Conservation (phyloP, 2,797 vertebrate genomes). For the Rhynchotus rufescens region DNA sequence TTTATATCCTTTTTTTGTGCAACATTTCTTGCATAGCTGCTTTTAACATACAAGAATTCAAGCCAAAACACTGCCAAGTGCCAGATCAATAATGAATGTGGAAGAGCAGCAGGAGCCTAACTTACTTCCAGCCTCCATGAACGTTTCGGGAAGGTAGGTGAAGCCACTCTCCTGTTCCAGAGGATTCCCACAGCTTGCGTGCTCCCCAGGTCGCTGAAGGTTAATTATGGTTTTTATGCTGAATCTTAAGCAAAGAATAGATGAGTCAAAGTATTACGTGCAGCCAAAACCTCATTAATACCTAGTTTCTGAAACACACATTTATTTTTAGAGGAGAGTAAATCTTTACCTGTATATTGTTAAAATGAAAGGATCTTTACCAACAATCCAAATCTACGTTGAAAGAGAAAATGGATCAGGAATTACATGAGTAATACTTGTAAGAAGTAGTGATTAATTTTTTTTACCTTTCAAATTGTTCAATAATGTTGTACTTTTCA, state of each 20-base stretch:
- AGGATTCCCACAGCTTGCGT: conserved; percentile 94
- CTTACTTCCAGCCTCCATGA: conserved; percentile 98
- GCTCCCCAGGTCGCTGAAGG: conserved; percentile 96
- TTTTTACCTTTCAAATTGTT: conserved; percentile 91
- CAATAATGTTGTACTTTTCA: conserved; percentile 91
- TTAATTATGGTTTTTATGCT: conserved; percentile 95
- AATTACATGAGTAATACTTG: neutral
- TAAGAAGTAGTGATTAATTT: neutral
- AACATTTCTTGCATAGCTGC: conserved; percentile 1
- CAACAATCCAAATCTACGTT: conserved; percentile 35
- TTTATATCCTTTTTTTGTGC: neutral
- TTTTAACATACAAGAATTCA: conserved; percentile 17
- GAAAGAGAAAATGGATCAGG: conserved; percentile 22
- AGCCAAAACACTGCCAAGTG: conserved; percentile 38
- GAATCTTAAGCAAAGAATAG: conserved; percentile 81
- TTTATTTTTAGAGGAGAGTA: conserved; percentile 52
- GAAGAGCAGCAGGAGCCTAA: conserved; percentile 64
- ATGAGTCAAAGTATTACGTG: conserved; percentile 43
- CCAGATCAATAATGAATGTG: conserved; percentile 62
- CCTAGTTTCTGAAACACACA: conserved; percentile 8
- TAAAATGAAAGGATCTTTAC: conserved; percentile 60
- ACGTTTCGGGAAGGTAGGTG: conserved; percentile 93
- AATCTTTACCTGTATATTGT: conserved; percentile 5
- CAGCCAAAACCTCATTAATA: conserved; percentile 38
- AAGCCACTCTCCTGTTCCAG: conserved; percentile 94